These are phyloP conservation scores for Diuraphis noxia DNA, from an alignment of 1,140 invertebrate species.

Conservation along the genomic window DNA sequence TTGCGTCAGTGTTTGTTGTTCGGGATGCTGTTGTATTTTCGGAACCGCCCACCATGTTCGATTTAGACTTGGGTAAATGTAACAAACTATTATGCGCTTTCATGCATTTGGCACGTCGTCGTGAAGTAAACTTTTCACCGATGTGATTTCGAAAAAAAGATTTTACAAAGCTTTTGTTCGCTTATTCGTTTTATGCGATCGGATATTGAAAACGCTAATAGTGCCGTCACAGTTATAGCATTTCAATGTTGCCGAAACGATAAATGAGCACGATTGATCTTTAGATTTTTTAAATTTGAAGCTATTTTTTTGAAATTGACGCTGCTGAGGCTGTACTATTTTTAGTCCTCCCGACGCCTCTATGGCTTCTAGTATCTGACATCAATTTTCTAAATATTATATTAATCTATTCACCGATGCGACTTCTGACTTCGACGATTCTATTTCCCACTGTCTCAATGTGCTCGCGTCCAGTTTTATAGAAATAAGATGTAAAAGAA, in stretches of 20 bases:
- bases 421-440: not conserved
- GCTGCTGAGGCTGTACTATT: not conserved
- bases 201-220: not conserved
- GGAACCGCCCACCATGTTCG: not conserved
- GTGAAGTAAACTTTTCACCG: not conserved
- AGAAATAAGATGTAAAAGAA: not conserved
- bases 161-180: not conserved
- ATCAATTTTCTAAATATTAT: conserved; percentile 15
- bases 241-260: not conserved
- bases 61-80: not conserved
- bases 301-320: not conserved
- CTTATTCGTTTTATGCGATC: not conserved
- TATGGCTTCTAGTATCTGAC: conserved; percentile 17
- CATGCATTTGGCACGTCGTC: not conserved
- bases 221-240: not conserved
- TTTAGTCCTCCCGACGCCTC: not conserved
- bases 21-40: not conserved
- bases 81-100: not conserved
- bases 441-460: not conserved
- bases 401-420: not conserved
- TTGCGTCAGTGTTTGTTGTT: not conserved
- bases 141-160: not conserved
- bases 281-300: not conserved
- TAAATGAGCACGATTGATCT: not conserved
- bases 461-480: not conserved